Conservation (phyloP, 2,797 vertebrate genomes). For the Sciaenops ocellatus region DNA sequence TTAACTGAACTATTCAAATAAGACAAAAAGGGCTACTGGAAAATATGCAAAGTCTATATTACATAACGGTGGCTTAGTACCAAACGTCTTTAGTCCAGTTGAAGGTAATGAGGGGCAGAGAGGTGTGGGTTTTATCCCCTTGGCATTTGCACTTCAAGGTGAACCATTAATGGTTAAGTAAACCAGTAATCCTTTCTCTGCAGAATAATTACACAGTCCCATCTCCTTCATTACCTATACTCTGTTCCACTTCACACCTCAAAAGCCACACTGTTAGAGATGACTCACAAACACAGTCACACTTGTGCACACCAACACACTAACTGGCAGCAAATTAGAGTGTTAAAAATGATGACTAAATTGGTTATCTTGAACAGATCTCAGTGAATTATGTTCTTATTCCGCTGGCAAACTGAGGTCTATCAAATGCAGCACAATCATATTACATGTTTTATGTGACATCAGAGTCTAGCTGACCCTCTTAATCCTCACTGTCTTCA, state of each 20-base stretch:
- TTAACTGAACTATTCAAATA: conserved; percentile 63
- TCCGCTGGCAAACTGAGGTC: conserved; percentile 3
- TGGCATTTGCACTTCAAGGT: conserved; percentile 80
- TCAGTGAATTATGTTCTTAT: conserved; percentile 54
- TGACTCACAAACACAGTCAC: conserved; percentile 40
- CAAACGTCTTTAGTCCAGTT: conserved; percentile 50
- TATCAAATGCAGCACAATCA: conserved; percentile 21
- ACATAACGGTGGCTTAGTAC: conserved; percentile 50
- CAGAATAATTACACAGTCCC: conserved; percentile 80
- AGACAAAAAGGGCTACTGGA: conserved; percentile 51
- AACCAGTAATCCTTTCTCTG: conserved; percentile 74
- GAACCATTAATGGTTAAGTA: conserved; percentile 78
- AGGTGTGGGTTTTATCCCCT: conserved; percentile 65
- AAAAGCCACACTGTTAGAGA: conserved; percentile 46
- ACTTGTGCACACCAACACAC: conserved; percentile 8
- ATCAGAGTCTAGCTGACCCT: conserved; percentile 27
- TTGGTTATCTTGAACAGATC: conserved; percentile 66
- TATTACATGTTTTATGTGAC: conserved; percentile 30
- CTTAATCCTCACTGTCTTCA: conserved; percentile 30
- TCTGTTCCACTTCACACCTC: conserved; percentile 82
- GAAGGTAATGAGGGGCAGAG: conserved; percentile 69
- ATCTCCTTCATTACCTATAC: conserved; percentile 79
- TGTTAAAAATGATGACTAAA: conserved; percentile 57
- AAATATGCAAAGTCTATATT: conserved; percentile 67
- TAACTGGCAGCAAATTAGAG: conserved; percentile 46